A percentile compares a stretch with the other conserved stretches of the same genome.
These are phyloP conservation scores for Ooceraea biroi DNA, from an alignment of 1,140 invertebrate species.

Conservation along the genomic window DNA sequence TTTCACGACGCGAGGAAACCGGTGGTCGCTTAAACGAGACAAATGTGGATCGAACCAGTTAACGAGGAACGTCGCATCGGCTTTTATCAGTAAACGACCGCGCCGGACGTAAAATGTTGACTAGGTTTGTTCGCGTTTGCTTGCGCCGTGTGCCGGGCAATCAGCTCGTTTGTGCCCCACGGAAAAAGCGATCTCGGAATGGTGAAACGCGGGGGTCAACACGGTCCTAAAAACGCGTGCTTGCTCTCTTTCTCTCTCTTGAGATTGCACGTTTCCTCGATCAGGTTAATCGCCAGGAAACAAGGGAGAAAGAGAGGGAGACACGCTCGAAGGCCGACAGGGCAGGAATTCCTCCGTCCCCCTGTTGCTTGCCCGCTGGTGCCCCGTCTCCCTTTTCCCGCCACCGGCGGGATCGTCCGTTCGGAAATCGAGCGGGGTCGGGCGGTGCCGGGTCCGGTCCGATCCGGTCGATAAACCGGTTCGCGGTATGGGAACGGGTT, in stretches of 20 bases:
- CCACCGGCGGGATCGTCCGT: background rate
- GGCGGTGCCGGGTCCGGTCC: slow-evolving; percentile 44
- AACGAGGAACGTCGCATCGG: too few relatives aligned
- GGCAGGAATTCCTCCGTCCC: slow-evolving; percentile 62
- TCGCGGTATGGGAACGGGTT: slow-evolving; percentile 66
- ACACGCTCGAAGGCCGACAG: slow-evolving; percentile 69
- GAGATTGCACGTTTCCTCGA: background rate
- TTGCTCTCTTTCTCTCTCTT: background rate
- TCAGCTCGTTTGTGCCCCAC: too few relatives aligned
- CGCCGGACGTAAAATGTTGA: too few relatives aligned
- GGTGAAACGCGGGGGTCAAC: background rate
- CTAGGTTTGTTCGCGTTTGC: too few relatives aligned
- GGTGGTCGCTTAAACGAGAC: too few relatives aligned
- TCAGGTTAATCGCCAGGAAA: slow-evolving; percentile 65
- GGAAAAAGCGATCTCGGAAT: background rate
- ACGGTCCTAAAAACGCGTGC: background rate
- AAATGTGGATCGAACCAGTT: too few relatives aligned
- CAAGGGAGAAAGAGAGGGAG: background rate
- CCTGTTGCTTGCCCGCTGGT: slow-evolving; percentile 28
- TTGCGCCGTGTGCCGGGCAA: too few relatives aligned
- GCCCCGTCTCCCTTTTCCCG: background rate
- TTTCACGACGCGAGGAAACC: too few relatives aligned
- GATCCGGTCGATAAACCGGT: slow-evolving; percentile 69
- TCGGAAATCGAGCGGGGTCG: slow-evolving; percentile 57
- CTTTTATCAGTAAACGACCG: too few relatives aligned